These are phyloP conservation scores for Australoheros scitulus DNA, from an alignment of 2,113 vertebrate species.

Conservation along the genomic window DNA sequence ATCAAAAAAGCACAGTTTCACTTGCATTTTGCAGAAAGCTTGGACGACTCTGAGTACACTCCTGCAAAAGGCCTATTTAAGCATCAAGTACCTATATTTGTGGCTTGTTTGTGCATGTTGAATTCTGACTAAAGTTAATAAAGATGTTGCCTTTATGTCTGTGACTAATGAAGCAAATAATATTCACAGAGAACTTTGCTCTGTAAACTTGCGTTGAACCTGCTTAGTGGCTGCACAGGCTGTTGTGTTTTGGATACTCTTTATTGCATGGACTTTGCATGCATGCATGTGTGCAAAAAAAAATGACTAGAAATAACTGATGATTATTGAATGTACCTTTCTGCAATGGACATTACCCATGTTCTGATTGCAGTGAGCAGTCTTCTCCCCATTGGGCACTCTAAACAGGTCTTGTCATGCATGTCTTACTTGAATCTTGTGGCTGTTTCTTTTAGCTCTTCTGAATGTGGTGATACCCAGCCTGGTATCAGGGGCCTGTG, in stretches of 20 bases:
- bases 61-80: no score
- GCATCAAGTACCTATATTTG: not conserved
- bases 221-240: not conserved
- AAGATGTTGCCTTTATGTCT: not conserved
- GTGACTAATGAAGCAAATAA: not conserved
- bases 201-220: not conserved
- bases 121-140: not conserved
- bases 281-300: no score
- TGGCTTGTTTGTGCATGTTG: not conserved
- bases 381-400: not conserved
- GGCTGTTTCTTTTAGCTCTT: not conserved
- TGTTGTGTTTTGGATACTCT: not conserved
- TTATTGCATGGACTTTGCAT: not conserved
- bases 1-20: not conserved
- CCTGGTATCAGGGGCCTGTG: constrained; percentile 39
- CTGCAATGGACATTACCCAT: not conserved
- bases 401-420: not conserved
- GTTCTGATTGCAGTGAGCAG: not conserved
- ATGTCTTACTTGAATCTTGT: constrained; percentile 19
- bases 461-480: constrained; percentile 23
- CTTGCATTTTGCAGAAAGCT: not conserved
- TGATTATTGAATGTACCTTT: not conserved
- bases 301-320: not conserved
- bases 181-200: not conserved
- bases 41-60: no score